Conservation (phyloP, 2,113 vertebrate genomes). For the Uropsilus gracilis region DNA sequence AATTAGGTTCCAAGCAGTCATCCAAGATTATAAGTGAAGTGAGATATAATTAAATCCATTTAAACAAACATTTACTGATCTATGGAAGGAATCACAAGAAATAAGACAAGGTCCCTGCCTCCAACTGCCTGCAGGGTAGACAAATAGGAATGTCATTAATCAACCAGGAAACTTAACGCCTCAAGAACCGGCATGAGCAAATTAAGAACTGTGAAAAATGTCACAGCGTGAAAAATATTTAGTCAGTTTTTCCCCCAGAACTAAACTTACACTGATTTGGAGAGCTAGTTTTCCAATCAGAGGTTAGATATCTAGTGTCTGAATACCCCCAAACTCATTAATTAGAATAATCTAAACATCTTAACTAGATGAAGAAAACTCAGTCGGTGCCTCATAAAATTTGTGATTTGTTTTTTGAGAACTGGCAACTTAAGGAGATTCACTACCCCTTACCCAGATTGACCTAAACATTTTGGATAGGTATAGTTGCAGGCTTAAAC, state of each 20-base stretch:
- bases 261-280: too few species aligned
- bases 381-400: neutral
- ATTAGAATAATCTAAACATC: accelerated
- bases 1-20: neutral
- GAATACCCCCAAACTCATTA: neutral
- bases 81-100: too few species aligned
- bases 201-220: neutral
- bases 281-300: neutral
- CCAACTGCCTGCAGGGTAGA: neutral
- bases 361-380: neutral
- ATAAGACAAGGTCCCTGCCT: neutral
- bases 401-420: neutral
- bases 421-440: neutral
- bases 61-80: neutral
- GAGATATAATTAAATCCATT: neutral
- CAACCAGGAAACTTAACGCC: neutral
- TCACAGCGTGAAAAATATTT: neutral
- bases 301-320: neutral
- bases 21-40: neutral
- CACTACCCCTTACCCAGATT: accelerated
- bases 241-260: neutral
- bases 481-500: neutral
- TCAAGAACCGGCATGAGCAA: neutral
- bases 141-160: neutral
- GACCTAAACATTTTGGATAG: neutral